Percentiles rank a stretch among this genome's conserved stretches.
phyloP scores from a whole-genome alignment of 2,113 vertebrate genomes.

The Gambusia affinis region DNA sequence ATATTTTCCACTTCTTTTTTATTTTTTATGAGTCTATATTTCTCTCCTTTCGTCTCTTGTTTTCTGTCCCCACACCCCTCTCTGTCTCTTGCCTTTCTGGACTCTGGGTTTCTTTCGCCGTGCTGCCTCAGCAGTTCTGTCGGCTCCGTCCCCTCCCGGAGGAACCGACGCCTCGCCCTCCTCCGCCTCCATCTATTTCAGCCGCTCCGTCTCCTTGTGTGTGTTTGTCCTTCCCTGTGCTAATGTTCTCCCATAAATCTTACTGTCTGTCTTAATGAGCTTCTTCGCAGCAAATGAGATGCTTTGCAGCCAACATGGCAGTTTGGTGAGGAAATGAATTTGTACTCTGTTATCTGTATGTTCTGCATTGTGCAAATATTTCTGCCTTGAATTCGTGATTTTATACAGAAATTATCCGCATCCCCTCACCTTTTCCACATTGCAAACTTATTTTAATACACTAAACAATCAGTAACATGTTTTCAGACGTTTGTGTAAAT shows the following conservation, averaged over 20 bases:
- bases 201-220: constrained; percentile 32
- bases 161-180: constrained; percentile 40
- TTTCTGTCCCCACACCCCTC: not conserved
- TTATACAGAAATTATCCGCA: not conserved
- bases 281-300: constrained; percentile 47
- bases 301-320: constrained; percentile 24
- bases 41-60: constrained; percentile 4
- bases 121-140: constrained; percentile 74
- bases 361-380: constrained; percentile 7
- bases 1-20: constrained; percentile 7
- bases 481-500: too few species aligned
- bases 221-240: constrained; percentile 46
- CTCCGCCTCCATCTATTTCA: constrained; percentile 54
- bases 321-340: constrained; percentile 16
- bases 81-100: constrained; percentile 18
- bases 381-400: constrained; percentile 1
- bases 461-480: too few species aligned
- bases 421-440: not conserved
- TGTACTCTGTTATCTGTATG: constrained; percentile 13
- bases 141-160: constrained; percentile 59
- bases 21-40: not conserved
- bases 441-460: not conserved
- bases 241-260: constrained; percentile 72
- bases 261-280: constrained; percentile 60
- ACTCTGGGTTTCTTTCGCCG: constrained; percentile 15